Evolutionary conservation across 2,888 invertebrate genomes (phyloP), one percentile per base, ranked within the genome.

Genomic region (Hipparchia sbordonii): DNA sequence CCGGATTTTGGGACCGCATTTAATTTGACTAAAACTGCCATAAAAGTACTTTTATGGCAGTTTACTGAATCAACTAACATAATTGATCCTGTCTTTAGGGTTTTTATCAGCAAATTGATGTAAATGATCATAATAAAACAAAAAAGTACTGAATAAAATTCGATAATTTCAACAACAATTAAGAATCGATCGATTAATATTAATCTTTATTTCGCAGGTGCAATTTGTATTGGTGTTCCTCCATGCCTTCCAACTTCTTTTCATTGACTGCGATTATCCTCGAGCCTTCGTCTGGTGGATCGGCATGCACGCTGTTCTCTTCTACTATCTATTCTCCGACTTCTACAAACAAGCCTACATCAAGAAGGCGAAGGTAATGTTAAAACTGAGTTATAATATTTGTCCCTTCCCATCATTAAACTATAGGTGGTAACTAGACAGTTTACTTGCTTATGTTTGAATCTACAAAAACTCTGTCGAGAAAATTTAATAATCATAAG

Each of bases 251-350:
- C 97, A 98, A 87, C 95, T 98, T 71, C 94, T 98, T 79, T 97
- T 98, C 94, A 95, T 96, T 79, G 97, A 98, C 69, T 99, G 98
- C 94, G 95, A 97, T 87, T 98, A 98, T 88, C 98, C 98, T 0
- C 95, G 96, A 72, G 96, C 96, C 4, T 98, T 98, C 88, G 97
- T 97, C 77, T 98, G 97, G 96, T 97, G 97, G 96, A 99, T 99
- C 85, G 97, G 98, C 76, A 95, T 97, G 85, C 98, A 99, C 90
- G 98, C 98, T 1, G 94, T 98, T 51, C 96, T 99, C 94, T 99
- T 99, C 95, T 97, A 97, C 87, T 96, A 97, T 92, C 95, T 99
- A 71, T 99, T 99, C 95, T 96, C 97, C 1, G 96, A 97, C 86
- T 99, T 99, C 95, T 99, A 98, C 95, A 96, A 96, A 81, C 95